Evolutionary conservation across 2,797 vertebrate species (phyloP).

Genomic region (Enteromius mattozi): DNA sequence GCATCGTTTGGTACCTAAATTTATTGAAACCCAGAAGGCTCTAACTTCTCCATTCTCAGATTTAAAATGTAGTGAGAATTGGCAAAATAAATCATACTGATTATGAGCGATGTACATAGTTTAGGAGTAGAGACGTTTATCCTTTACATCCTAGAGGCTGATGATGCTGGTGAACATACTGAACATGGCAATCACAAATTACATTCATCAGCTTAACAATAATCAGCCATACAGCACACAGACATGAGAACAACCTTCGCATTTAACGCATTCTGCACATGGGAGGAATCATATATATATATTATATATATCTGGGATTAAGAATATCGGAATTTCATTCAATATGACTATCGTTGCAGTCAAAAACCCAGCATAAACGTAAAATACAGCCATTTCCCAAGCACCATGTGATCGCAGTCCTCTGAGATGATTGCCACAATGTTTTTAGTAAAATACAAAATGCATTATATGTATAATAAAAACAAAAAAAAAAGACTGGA

Average conservation of each 20-base stretch:
- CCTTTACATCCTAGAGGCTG: slow-evolving; percentile 32
- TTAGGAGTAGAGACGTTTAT: slow-evolving; percentile 33
- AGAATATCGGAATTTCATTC: slow-evolving; percentile 61
- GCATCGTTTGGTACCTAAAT: slow-evolving; percentile 74
- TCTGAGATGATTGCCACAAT: slow-evolving; percentile 76
- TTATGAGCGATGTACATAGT: slow-evolving; percentile 48
- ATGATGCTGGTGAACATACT: slow-evolving; percentile 48
- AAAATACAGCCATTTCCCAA: slow-evolving; percentile 60
- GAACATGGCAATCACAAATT: slow-evolving; percentile 51
- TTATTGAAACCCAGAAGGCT: slow-evolving; percentile 68
- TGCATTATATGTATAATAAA: slow-evolving; percentile 44
- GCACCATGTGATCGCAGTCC: slow-evolving; percentile 66
- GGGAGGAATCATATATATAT: slow-evolving; percentile 30
- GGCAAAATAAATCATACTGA: slow-evolving; percentile 48
- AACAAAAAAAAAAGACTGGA: slow-evolving; percentile 45
- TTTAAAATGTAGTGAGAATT: slow-evolving; percentile 51
- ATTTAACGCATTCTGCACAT: not conserved
- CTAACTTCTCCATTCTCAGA: slow-evolving; percentile 57
- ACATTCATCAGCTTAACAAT: slow-evolving; percentile 34
- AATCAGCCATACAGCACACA: slow-evolving; percentile 12
- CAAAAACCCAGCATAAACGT: slow-evolving; percentile 41
- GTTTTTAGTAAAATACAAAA: slow-evolving; percentile 61
- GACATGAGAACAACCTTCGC: not conserved
- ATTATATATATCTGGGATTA: slow-evolving; percentile 36
- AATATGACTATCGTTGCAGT: slow-evolving; percentile 38